A percentile compares a stretch with the other conserved stretches of the same genome.
Evolutionary conservation across 1,140 invertebrate genomes (phyloP).

Genomic region (Bombus waltoni): DNA sequence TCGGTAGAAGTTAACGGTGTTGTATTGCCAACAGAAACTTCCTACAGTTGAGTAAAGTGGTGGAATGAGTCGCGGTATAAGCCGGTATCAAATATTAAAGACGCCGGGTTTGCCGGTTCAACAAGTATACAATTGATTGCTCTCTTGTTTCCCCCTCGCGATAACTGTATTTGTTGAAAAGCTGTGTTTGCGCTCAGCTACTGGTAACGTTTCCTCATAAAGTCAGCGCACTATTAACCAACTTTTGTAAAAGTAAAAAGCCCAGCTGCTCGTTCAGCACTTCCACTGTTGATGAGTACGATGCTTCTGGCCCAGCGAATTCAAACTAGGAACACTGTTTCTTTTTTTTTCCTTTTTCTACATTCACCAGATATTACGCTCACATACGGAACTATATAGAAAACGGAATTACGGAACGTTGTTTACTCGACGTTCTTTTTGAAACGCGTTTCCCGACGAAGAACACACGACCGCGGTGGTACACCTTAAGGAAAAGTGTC

Average conservation of each 20-base stretch:
- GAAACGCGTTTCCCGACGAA: neutral
- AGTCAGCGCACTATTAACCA: neutral
- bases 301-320: neutral
- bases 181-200: neutral
- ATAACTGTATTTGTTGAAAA: neutral
- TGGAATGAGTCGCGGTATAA: conserved; percentile 10
- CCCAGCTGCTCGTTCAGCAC: neutral
- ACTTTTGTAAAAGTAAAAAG: neutral
- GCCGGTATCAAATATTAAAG: conserved; percentile 52
- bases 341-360: neutral
- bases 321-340: conserved; percentile 11
- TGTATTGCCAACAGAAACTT: conserved; percentile 10
- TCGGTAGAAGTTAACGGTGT: conserved; percentile 8
- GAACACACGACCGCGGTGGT: neutral
- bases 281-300: neutral
- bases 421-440: neutral
- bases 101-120: conserved; percentile 34
- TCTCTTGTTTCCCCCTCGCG: conserved; percentile 1
- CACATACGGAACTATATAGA: neutral
- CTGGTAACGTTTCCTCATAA: neutral
- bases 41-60: neutral
- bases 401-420: neutral
- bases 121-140: conserved; percentile 45
- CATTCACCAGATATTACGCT: neutral
- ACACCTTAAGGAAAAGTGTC: neutral